Evolutionary conservation across 2,888 invertebrate species (phyloP), one percentile per base, ranked within the genome.

Genomic region (Masnerella sp.): DNA sequence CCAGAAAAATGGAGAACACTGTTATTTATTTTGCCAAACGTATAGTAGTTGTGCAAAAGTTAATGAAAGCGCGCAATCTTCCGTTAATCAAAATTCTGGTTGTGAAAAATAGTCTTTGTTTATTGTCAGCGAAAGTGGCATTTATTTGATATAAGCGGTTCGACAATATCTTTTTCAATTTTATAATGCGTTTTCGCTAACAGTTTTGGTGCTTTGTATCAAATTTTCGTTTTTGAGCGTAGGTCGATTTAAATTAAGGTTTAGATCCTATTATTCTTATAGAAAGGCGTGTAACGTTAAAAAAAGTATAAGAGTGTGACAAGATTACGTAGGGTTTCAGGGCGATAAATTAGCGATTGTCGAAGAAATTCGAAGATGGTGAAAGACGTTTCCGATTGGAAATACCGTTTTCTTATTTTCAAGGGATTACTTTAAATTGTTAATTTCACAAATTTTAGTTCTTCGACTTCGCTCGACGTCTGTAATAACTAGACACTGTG

Each of bases 401-500:
- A n/a, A n/a, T n/a, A n/a, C n/a, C n/a, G n/a, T n/a, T n/a, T n/a
- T n/a, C n/a, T n/a, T n/a, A n/a, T n/a, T n/a, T n/a, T n/a, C n/a
- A n/a, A n/a, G n/a, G n/a, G n/a, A n/a, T n/a, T n/a, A n/a, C n/a
- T n/a, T n/a, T n/a, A n/a, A n/a, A n/a, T n/a, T n/a, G n/a, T n/a
- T n/a, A n/a, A n/a, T n/a, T n/a, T n/a, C n/a, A n/a, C n/a, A n/a
- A n/a, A n/a, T n/a, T 68, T 67, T 58, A 56, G 25, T 52, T 71
- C 43, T 45, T 64, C 54, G 45, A 54, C 12, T 64, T 61, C 51
- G 58, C 32, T 74, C 49, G 74, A 54, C 77, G 75, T 76, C 73
- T 56, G 58, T 73, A 64, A 76, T 68, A 38, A 78, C 69, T 77
- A 62, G 69, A 75, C 75, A 74, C 79, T 81, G 76, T 77, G 77